Evolutionary conservation across 2,113 vertebrate species (phyloP), one percentile per base, ranked within the genome.

Genomic region (Mesocricetus auratus): DNA sequence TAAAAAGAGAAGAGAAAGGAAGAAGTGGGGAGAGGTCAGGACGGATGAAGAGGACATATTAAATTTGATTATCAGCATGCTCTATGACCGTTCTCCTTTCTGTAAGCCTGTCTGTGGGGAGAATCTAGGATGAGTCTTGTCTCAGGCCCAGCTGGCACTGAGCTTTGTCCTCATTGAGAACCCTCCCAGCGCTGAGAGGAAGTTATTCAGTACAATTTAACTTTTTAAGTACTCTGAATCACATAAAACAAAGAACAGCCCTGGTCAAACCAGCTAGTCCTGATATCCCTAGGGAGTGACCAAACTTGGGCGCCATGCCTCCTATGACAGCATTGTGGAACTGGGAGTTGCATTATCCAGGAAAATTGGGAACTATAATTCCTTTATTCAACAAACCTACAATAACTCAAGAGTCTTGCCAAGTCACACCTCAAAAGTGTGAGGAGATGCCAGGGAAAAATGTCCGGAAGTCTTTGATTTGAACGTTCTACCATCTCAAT

Each of bases 1-100:
- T 99, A 96, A 16, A 97, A 94, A 97, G 86, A 97, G 66, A 87
- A 71, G 39, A 56, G 45, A 96, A 86, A 96, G 64, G 36, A 29
- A 60, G 26, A 86, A 82, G 50, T 77, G 39, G 85, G 60, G 33
- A 89, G 89, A 78, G 77, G 58, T 19, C 2, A 62, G 15, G 26
- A 66, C 8, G 33, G 45, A 71, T 39, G 33, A 58, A 86, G 17
- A 90, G 60, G 66, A 79, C 17, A 64, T 21, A 82, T 74, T 47
- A 75, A 3, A 64, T 68, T 66, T 8, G 15, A 83, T 45, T 92
- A 42, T 56, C 39, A 79, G 87, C 15, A 29, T 24, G 29, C 58
- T 93, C 90, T 96, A 47, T 91, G 90, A 90, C 85, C 93, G 94
- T 90, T 74, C 36, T 82, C n/a, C 39, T 42, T 90, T 79, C 92